These are phyloP conservation scores for Wiebesia pumilae DNA, from an alignment of 1,140 invertebrate genomes.

Conservation along the genomic window DNA sequence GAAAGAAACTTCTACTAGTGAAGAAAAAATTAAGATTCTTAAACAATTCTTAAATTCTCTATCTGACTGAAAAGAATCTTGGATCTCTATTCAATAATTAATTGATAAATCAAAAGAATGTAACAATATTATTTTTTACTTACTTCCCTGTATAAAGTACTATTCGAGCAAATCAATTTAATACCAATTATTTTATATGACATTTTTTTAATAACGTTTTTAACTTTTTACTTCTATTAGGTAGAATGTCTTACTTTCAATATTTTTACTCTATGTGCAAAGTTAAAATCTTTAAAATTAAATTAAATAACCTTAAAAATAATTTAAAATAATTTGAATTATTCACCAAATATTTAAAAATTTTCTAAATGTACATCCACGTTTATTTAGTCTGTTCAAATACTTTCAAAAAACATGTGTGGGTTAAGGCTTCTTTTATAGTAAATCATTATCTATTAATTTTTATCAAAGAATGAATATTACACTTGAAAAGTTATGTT, in stretches of 20 bases:
- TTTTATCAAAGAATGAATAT: constrained; percentile 46
- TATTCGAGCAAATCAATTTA: neutral
- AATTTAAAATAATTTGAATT: no score
- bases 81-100: no score
- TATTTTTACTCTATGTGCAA: neutral
- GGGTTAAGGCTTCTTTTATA: neutral
- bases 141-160: neutral
- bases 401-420: neutral
- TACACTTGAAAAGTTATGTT: constrained; percentile 41
- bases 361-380: neutral
- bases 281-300: neutral
- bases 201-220: neutral
- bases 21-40: no score
- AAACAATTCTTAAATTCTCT: no score
- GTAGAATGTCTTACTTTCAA: neutral
- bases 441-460: constrained; percentile 17
- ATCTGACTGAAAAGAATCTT: no score
- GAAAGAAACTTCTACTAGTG: no score
- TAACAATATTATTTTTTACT: constrained; percentile 1
- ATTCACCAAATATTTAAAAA: neutral
- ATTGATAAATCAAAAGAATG: constrained; percentile 34
- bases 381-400: neutral
- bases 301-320: neutral
- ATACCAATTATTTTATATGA: neutral
- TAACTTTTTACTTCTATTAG: neutral